These are phyloP conservation scores for Desmophyllum pertusum DNA, from an alignment of 92 coral and sea anemone species.

Conservation along the genomic window DNA sequence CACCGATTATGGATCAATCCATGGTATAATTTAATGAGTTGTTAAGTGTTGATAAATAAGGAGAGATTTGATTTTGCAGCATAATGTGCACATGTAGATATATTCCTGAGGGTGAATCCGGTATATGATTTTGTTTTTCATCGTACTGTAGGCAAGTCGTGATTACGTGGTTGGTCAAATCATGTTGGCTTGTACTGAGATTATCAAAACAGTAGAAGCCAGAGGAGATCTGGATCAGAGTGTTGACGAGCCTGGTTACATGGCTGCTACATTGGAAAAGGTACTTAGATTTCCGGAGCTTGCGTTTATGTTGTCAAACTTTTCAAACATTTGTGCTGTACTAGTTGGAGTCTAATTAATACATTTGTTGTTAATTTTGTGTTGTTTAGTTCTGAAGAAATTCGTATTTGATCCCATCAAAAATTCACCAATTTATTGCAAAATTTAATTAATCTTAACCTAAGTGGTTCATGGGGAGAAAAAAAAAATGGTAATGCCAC, in stretches of 20 bases:
- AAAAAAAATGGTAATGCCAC: too few relatives aligned
- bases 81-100: not conserved
- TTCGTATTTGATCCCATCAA: too few relatives aligned
- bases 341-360: too few relatives aligned
- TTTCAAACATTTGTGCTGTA: too few relatives aligned
- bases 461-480: too few relatives aligned
- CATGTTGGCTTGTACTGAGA: conserved; percentile 93
- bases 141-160: conserved; percentile 86
- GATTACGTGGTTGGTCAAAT: conserved; percentile 94
- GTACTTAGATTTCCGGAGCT: too few relatives aligned
- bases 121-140: not conserved
- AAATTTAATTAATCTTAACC: too few relatives aligned
- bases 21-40: not conserved
- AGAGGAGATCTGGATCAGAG: conserved; percentile 55
- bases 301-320: too few relatives aligned
- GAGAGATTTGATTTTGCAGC: too few relatives aligned
- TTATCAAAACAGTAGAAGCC: conserved; percentile 86
- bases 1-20: not conserved
- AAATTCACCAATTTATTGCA: too few relatives aligned
- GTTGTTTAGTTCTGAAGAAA: too few relatives aligned
- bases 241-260: conserved; percentile 61
- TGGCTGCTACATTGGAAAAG: conserved; percentile 77
- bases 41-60: not conserved
- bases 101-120: not conserved
- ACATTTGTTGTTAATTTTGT: too few relatives aligned